Evolutionary conservation across 2,113 vertebrate genomes (phyloP), one percentile per base, ranked within the genome.

Genomic region (Pterophyllum scalare): DNA sequence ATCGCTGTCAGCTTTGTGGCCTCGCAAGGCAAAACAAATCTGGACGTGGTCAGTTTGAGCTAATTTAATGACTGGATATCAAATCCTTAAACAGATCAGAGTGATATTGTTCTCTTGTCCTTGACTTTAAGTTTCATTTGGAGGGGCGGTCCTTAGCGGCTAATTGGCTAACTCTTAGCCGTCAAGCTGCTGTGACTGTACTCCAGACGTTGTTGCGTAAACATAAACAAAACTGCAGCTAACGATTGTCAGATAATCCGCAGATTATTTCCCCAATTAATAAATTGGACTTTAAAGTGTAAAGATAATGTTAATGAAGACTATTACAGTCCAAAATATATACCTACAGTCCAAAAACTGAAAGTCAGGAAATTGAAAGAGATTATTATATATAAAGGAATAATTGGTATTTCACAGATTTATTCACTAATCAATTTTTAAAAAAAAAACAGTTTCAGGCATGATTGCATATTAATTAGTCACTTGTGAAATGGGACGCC

Each of bases 91-190:
- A 54, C 11, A 52, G 31, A 72, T 14, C 31, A 33, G 67, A 54
- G 46, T 33, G 26, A 9, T 72, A n/a, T 14, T 72, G 26, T 72
- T 72, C 11, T 4, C 8, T 31, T 77, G 8, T 15, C 1, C 3
- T 43, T 13, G 2, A n/a, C 3, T 35, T 33, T 17, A n/a, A 8
- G 24, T 40, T 19, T 43, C 15, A 7, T 28, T 80, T 78, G 64
- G 64, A 22, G 17, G 2, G 56, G n/a, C 10, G 56, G 59, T 59
- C 43, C 15, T 22, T 17, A 13, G 28, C 5, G 15, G 26, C 43
- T 57, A 7, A 31, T 15, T 43, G 40, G 72, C 57, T 52, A 22
- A n/a, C 19, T 72, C 22, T 81, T 83, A 88, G 86, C 80, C 59
- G 56, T 64, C 19, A 52, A 75, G 56, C 77, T 46, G 14, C 22